A percentile compares a stretch with the other conserved stretches of the same genome.
Conservation (phyloP, 1,140 invertebrate species). For the Listronotus bonariensis region DNA sequence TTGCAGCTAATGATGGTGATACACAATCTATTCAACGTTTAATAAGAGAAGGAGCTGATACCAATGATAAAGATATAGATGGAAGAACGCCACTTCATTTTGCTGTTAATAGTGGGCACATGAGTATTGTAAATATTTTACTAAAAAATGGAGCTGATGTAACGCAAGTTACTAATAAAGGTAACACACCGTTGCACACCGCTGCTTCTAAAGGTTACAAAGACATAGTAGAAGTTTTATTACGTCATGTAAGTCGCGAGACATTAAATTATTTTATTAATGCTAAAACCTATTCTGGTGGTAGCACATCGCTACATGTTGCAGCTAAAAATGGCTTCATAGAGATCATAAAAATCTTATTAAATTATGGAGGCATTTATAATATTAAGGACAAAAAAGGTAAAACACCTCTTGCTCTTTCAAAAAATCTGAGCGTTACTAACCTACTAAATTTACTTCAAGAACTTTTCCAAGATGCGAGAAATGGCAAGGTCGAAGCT, state of each 20-base stretch:
- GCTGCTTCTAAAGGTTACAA: slow-evolving; percentile 1
- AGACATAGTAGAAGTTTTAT: slow-evolving; percentile 7
- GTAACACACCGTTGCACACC: too few relatives aligned
- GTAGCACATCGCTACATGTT: slow-evolving; percentile 3
- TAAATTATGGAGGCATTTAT: slow-evolving; percentile 11
- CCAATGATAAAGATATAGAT: slow-evolving; percentile 28
- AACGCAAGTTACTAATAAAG: too few relatives aligned
- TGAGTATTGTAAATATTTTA: too few relatives aligned
- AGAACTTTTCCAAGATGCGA: not conserved
- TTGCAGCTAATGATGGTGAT: slow-evolving; percentile 28
- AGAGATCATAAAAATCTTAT: not conserved
- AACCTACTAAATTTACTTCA: not conserved
- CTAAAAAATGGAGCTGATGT: too few relatives aligned
- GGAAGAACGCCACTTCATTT: slow-evolving; percentile 51
- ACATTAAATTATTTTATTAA: slow-evolving; percentile 12
- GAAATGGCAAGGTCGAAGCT: not conserved
- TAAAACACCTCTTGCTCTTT: slow-evolving; percentile 7
- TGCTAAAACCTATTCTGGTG: slow-evolving; percentile 1
- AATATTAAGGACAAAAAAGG: slow-evolving; percentile 11
- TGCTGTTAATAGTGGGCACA: too few relatives aligned
- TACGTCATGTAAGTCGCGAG: not conserved
- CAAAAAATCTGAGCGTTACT: not conserved
- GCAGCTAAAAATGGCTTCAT: slow-evolving; percentile 15
- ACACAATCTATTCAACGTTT: slow-evolving; percentile 31
- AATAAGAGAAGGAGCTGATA: slow-evolving; percentile 28